Conservation (phyloP, 2,113 vertebrate genomes). For the Macquaria australasica region DNA sequence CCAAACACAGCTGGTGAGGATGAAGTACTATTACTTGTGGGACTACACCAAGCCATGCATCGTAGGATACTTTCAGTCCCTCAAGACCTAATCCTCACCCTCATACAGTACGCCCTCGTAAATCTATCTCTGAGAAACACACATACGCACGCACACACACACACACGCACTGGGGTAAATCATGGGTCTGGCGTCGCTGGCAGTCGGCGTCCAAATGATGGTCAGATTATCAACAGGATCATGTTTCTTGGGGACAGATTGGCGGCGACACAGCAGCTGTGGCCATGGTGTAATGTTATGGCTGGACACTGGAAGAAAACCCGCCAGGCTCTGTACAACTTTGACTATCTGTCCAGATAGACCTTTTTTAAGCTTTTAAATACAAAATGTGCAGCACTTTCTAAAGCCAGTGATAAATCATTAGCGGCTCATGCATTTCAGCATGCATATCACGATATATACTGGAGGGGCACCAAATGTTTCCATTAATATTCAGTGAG, state of each 20-base stretch:
- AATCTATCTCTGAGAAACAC: conserved; percentile 71
- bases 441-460: neutral
- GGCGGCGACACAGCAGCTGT: conserved; percentile 78
- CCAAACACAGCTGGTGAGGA: conserved; percentile 10
- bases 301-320: conserved; percentile 58
- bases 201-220: conserved; percentile 77
- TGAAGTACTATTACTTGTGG: conserved; percentile 6
- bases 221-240: conserved; percentile 75
- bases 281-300: conserved; percentile 73
- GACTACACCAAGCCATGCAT: conserved; percentile 34
- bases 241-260: conserved; percentile 75
- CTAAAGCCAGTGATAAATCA: conserved; percentile 7
- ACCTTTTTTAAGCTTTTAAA: conserved; percentile 39
- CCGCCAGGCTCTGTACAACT: conserved; percentile 33
- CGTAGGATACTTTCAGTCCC: conserved; percentile 54
- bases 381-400: neutral
- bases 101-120: conserved; percentile 63
- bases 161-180: conserved; percentile 72
- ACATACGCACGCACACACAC: conserved; percentile 41
- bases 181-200: conserved; percentile 73
- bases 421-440: conserved; percentile 22
- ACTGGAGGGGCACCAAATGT: neutral
- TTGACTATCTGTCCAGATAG: conserved; percentile 4
- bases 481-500: conserved; percentile 24
- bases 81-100: conserved; percentile 60